phyloP scores from a whole-genome alignment of 2,888 invertebrate genomes.

The Palloptera scutellata region DNA sequence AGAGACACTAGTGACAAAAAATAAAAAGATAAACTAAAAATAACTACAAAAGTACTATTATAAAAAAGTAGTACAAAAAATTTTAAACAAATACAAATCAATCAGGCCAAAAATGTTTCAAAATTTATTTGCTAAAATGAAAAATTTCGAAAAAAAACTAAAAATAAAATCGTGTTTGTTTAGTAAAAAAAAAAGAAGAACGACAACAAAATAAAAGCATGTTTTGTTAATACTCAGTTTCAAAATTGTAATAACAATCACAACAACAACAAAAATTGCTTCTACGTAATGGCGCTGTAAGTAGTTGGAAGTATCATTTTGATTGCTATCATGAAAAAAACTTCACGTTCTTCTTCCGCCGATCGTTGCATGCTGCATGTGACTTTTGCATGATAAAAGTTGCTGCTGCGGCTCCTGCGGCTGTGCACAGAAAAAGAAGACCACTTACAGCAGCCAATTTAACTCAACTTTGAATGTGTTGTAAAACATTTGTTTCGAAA shows the following conservation, averaged over 20 bases:
- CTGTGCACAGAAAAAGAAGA: no score
- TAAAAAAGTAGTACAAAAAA: constrained; percentile 37
- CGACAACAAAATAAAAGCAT: background rate
- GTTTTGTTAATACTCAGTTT: constrained; percentile 18
- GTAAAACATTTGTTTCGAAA: no score
- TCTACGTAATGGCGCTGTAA: background rate
- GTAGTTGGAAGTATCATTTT: no score
- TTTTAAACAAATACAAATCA: constrained; percentile 57
- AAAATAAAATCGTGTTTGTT: constrained; percentile 4
- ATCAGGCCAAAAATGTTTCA: constrained; percentile 65
- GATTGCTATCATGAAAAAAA: no score
- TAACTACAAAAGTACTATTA: constrained; percentile 38
- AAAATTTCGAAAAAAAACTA: constrained; percentile 2
- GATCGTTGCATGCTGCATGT: no score
- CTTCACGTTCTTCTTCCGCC: no score
- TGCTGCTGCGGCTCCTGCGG: no score
- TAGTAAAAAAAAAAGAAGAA: background rate
- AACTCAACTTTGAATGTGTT: no score
- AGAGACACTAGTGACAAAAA: constrained; percentile 65
- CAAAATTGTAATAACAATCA: constrained; percentile 20
- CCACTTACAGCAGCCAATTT: no score
- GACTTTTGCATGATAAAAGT: no score
- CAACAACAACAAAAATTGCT: background rate
- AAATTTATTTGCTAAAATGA: constrained; percentile 43
- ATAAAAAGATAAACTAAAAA: constrained; percentile 43